Evolutionary conservation across 2,797 vertebrate species (phyloP), one percentile per base, ranked within the genome.

Genomic region (Rhinella marina): DNA sequence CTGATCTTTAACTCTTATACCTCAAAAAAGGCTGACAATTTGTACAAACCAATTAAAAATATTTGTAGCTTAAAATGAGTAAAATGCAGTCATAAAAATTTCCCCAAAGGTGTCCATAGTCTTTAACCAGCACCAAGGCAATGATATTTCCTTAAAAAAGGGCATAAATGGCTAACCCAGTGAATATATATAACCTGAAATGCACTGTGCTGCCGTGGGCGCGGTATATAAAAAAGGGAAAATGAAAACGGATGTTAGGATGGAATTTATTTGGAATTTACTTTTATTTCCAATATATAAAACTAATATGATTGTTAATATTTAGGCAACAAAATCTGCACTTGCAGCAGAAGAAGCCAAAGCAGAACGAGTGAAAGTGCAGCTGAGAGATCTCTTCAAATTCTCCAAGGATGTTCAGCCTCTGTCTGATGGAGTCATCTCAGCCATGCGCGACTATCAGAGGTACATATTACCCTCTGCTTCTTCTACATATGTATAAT

Each of bases 371-470:
- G 94, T 99, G 72, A 97, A 97, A 91, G 90, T 93, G 79, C 96
- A 96, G 90, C 96, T 99, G 81, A 97, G 96, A 91, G 96, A 97
- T 66, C 95, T 99, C 29, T 94, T 97, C 81, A 91, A 91, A 86
- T 97, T 96, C 93, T 94, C 96, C 0, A 94, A 94, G 8, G 96
- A 97, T 86, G 93, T 95, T 0, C 94, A 94, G 64, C 94, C 93
- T 0, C 94, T 97, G 0, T 94, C 96, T 11, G 94, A 97, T 3
- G 94, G 95, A 0, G 94, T 99, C 72, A 92, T 98, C 17, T 91
- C 94, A 7, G 94, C 96, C 27, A 93, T 97, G 85, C 97, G 94
- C 91, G 96, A 97, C n/a, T 97, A 97, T 90, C 96, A 97, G 90
- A 97, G 97, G 98, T 99, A 81, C 82, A 32, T 1, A 62, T 81